phyloP scores from a whole-genome alignment of 2,888 invertebrate genomes.

The Patella ulyssiponensis region DNA sequence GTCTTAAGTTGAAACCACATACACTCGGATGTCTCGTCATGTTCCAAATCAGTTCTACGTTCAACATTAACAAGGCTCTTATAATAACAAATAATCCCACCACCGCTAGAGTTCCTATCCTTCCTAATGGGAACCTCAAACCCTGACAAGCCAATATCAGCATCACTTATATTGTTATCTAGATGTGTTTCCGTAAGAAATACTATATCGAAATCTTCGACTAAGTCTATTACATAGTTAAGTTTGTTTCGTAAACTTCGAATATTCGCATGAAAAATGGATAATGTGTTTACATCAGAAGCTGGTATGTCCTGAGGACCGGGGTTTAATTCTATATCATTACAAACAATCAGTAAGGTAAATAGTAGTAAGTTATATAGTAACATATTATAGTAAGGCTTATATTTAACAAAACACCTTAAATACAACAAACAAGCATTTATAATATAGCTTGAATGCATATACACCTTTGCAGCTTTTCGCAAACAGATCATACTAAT shows the following conservation, averaged over 20 bases:
- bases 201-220: neutral
- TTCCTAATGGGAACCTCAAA: neutral
- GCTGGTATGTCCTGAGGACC: neutral
- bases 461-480: no score
- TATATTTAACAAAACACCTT: no score
- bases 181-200: neutral
- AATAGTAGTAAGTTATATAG: no score
- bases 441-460: no score
- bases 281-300: neutral
- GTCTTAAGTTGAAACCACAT: no score
- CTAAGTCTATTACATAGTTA: neutral
- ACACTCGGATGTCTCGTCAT: no score
- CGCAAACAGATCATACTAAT: no score
- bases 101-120: neutral
- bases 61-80: no score
- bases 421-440: no score
- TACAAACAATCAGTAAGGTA: neutral
- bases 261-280: neutral
- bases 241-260: neutral
- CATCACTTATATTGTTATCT: neutral
- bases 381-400: no score
- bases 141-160: neutral
- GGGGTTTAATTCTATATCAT: neutral
- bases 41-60: no score
- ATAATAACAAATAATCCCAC: neutral